A percentile compares a stretch with the other conserved stretches of the same genome.
Evolutionary conservation across 2,797 vertebrate species (phyloP).

Genomic region (Muscicapa striata): DNA sequence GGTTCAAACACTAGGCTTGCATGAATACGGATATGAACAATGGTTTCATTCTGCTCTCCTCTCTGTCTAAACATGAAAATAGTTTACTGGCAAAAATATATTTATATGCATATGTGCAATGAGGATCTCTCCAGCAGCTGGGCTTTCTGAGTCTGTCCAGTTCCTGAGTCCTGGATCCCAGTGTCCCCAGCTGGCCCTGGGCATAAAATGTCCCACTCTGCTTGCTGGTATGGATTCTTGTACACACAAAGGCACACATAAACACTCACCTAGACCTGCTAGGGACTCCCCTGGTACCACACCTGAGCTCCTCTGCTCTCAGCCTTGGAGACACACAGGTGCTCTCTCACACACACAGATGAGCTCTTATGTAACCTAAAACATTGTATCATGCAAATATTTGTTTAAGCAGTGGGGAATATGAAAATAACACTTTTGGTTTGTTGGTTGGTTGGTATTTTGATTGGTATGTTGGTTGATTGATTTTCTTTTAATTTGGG

Average conservation of each 20-base stretch:
- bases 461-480: not conserved
- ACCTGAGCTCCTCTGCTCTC: not conserved
- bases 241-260: rapidly evolving
- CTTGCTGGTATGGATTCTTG: not conserved
- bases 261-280: rapidly evolving
- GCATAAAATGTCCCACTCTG: not conserved
- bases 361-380: not conserved
- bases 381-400: not conserved
- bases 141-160: not conserved
- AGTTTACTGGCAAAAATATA: not conserved
- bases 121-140: not conserved
- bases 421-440: not conserved
- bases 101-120: not conserved
- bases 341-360: not conserved
- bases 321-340: not conserved
- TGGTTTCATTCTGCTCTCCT: rapidly evolving
- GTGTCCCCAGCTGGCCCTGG: rapidly evolving
- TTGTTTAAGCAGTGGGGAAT: not conserved
- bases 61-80: not conserved
- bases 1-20: rapidly evolving
- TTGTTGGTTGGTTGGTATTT: not conserved
- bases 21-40: not conserved
- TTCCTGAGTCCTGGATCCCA: not conserved
- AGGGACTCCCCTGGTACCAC: not conserved
- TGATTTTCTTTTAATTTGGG: not conserved